Evolutionary conservation across 2,888 invertebrate species (phyloP), one percentile per base, ranked within the genome.

Genomic region (Epinotia bilunana): DNA sequence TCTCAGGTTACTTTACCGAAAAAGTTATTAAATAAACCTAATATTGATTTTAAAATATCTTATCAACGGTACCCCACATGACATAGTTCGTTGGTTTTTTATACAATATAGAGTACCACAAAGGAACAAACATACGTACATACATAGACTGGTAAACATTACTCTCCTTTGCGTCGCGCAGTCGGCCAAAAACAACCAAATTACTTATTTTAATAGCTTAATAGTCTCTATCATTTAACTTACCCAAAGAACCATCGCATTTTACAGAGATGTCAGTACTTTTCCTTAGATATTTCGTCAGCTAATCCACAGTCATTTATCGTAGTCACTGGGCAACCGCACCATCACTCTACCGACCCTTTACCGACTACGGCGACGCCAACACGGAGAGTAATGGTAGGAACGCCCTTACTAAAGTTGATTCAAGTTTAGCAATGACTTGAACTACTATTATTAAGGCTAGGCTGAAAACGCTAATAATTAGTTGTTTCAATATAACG

Each of bases 261-360:
- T n/a, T 12, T 9, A 33, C 61, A 55, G 43, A 57, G 63, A 57
- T 57, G 28, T n/a, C 63, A 5, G 43, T 43, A 62, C 53, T 62
- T 62, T 72, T 63, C 72, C 63, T 72, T 64, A 28, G 43, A 72
- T 72, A 72, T 72, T 72, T 64, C 72, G 64, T 20, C 39, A 53
- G 71, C 63, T 72, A 64, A 72, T 72, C 72, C 72, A 0, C 12
- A 23, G 72, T 63, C 63, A 64, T 71, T 71, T 72, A 57, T 72
- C 46, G 43, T 12, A 2, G 71, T 39, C 33, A 23, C 49, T 55
- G 63, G 71, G 53, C n/a, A 18, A 39, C 72, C 72, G 43, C 72
- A n/a, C 43, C 43, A 72, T 72, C 43, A 64, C 43, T 63, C 71
- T 18, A 18, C 62, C 9, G 23, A 71, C 72, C 72, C 72, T 72